Percentiles rank a stretch among this genome's conserved stretches.
phyloP scores from a whole-genome alignment of 2,888 invertebrate genomes.

The Nomada ferruginata region DNA sequence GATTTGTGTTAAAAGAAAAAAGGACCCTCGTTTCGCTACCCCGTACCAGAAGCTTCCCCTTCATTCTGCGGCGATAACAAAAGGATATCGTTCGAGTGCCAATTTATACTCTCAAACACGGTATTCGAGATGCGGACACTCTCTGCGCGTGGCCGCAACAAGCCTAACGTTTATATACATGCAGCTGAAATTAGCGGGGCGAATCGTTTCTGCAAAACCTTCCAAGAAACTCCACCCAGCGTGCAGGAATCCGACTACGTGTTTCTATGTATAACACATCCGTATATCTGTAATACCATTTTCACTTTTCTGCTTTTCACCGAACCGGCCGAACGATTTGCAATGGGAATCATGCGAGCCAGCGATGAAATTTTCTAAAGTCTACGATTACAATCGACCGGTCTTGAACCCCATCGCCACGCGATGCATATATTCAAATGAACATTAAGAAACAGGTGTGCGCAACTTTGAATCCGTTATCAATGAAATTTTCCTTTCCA shows the following conservation, averaged over 20 bases:
- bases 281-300: conserved; percentile 3
- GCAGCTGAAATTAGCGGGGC: conserved; percentile 69
- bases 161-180: conserved; percentile 73
- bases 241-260: conserved; percentile 4
- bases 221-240: conserved; percentile 72
- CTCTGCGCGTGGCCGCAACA: conserved; percentile 63
- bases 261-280: not conserved
- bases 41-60: conserved; percentile 72
- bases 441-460: no score
- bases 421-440: not conserved
- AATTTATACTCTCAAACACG: conserved; percentile 7
- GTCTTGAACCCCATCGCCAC: not conserved
- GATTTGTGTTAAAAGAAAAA: not conserved
- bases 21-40: not conserved
- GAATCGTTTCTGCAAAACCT: conserved; percentile 69
- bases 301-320: conserved; percentile 50
- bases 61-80: conserved; percentile 64
- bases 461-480: not conserved
- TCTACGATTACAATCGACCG: not conserved
- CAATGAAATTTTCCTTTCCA: not conserved
- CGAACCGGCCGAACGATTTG: not conserved
- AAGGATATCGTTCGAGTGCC: no score
- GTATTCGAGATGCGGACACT: conserved; percentile 24
- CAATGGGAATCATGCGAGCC: not conserved
- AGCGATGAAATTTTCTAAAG: not conserved